These are phyloP conservation scores for Sternotherus odoratus DNA, from an alignment of 2,797 vertebrate genomes.

Conservation along the genomic window DNA sequence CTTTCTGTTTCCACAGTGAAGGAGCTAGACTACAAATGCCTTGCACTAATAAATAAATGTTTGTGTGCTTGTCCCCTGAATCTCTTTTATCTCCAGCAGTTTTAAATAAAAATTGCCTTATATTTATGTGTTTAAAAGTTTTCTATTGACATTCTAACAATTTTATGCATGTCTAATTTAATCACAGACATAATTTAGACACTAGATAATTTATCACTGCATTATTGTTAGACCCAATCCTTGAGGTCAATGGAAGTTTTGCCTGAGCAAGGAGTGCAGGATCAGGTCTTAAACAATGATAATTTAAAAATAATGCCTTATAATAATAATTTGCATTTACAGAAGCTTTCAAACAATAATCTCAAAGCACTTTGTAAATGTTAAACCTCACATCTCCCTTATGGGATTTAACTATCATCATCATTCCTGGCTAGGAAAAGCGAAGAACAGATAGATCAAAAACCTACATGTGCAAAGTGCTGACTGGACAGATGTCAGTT, in stretches of 20 bases:
- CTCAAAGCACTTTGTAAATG: background rate
- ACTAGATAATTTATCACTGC: slow-evolving; percentile 9
- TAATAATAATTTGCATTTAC: background rate
- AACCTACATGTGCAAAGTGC: background rate
- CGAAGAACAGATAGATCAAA: background rate
- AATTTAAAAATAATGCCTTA: background rate
- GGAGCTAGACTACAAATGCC: slow-evolving; percentile 36
- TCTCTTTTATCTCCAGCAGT: background rate
- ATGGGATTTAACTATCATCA: background rate
- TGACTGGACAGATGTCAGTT: fast-evolving
- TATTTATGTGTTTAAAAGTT: slow-evolving; percentile 47
- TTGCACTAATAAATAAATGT: slow-evolving; percentile 41
- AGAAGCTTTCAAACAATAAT: background rate
- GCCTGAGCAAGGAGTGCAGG: slow-evolving; percentile 9
- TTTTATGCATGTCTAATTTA: slow-evolving; percentile 27
- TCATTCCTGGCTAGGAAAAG: background rate
- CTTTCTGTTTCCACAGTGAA: background rate
- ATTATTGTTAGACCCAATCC: background rate
- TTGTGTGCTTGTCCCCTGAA: slow-evolving; percentile 39
- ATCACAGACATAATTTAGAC: slow-evolving; percentile 16
- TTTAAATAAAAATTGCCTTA: slow-evolving; percentile 43
- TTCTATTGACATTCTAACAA: slow-evolving; percentile 32
- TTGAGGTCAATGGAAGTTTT: background rate
- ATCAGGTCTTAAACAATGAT: background rate
- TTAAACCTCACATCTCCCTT: background rate